Conservation (phyloP, 92 coral and sea anemone species). For the Chrysogorgia sp. region DNA sequence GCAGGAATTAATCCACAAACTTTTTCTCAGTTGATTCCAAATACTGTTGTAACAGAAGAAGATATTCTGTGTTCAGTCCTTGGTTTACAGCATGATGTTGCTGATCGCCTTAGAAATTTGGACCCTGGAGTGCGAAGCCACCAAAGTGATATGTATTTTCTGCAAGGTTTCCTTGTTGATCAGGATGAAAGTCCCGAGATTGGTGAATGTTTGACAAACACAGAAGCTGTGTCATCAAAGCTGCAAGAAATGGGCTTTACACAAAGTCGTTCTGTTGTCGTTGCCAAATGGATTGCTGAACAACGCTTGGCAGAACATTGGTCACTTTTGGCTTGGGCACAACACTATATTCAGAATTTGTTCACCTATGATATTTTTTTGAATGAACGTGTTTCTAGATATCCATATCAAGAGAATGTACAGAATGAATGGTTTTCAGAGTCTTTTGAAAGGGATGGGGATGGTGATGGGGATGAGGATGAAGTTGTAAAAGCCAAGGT, state of each 20-base stretch:
- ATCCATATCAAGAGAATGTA: conserved; percentile 29
- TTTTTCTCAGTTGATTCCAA: conserved; percentile 68
- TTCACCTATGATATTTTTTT: conserved; percentile 33
- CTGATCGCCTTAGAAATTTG: not conserved
- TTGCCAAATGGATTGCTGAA: conserved; percentile 19
- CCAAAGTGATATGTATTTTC: conserved; percentile 32
- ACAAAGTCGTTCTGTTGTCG: conserved; percentile 23
- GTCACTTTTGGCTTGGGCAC: conserved; percentile 27
- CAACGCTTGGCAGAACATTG: conserved; percentile 20
- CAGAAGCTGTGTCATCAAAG: not conserved
- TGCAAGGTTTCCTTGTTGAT: conserved; percentile 8
- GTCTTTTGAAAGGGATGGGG: not conserved
- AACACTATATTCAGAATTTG: conserved; percentile 22
- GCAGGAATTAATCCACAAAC: conserved; percentile 45
- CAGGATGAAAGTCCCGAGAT: not conserved
- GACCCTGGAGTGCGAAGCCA: conserved; percentile 11
- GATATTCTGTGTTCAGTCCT: conserved; percentile 24
- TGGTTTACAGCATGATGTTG: conserved; percentile 22
- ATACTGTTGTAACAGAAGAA: conserved; percentile 39
- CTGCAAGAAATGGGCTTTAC: conserved; percentile 39
- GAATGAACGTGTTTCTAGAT: conserved; percentile 27
- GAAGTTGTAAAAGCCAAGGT: not conserved
- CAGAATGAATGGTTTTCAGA: conserved; percentile 40
- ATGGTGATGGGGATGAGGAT: conserved; percentile 8
- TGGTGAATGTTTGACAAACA: not conserved